phyloP scores from a whole-genome alignment of 2,888 invertebrate species.

The Neuroscelio doddi region DNA sequence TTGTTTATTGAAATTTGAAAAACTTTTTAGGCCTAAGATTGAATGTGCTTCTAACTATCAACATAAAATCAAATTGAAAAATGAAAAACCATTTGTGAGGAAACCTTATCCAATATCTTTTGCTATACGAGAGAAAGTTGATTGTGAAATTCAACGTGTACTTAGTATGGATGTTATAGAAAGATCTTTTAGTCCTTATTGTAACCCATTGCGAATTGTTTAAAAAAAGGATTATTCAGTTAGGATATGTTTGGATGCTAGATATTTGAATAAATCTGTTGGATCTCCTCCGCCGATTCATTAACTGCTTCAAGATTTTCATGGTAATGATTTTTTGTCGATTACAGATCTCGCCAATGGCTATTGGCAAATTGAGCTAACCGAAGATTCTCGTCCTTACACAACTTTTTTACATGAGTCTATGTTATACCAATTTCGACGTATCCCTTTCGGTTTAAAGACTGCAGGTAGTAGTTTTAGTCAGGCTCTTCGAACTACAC shows the following conservation, averaged over 20 bases:
- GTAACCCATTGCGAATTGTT: conserved; percentile 22
- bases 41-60: conserved; percentile 5
- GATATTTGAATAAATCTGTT: conserved; percentile 54
- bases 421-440: conserved; percentile 40
- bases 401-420: conserved; percentile 34
- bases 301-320: conserved; percentile 38
- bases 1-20: conserved; percentile 4
- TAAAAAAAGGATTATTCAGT: conserved; percentile 55
- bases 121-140: conserved; percentile 48
- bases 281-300: conserved; percentile 47
- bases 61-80: conserved; percentile 44
- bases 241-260: conserved; percentile 57
- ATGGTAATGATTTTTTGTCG: conserved; percentile 29
- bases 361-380: conserved; percentile 49
- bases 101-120: conserved; percentile 57
- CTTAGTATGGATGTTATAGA: conserved; percentile 41
- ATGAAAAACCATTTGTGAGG: conserved; percentile 43
- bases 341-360: conserved; percentile 41
- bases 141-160: conserved; percentile 51
- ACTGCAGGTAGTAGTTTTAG: conserved; percentile 52
- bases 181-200: conserved; percentile 4
- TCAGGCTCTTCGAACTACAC: conserved; percentile 38
- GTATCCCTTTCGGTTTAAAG: conserved; percentile 57
- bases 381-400: conserved; percentile 21
- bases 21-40: conserved; percentile 13